Base-by-base conservation (phyloP, 2,113 vertebrate genomes). In the Nycticryphes semicollaris region DNA sequence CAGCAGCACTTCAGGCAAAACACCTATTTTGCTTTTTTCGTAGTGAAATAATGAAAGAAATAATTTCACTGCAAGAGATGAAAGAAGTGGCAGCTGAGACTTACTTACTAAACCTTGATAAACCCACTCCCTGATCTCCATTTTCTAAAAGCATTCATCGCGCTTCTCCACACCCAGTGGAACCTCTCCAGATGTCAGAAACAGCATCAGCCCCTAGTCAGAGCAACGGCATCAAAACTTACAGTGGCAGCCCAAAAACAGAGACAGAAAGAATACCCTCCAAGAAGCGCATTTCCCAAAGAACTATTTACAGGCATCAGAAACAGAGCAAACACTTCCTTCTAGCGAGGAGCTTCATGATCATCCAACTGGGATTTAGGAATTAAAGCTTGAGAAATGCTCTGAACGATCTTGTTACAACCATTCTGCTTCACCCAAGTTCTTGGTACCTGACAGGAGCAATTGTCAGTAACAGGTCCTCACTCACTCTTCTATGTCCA, bases 11-110 rank as follows among this genome's bases (percentile, higher is more conserved):
- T 77, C 68, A 92, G 89, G 74, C 39, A 91, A 67, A 93, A 69
- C 53, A 93, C n/a, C 41, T 93, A 31, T 54, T 82, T 69, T 81
- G 33, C n/a, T 63, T 72, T 94, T 68, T 84, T 68, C 41, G 68
- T 33, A 90, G 80, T 43, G 43, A 93, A 89, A 92, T 77, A 83
- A 94, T 78, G 35, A 75, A 84, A 87, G 45, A 87, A 95, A 79
- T 67, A 21, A 89, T 91, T 91, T 89, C 80, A 87, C 57, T 87
- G 69, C 63, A 89, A 72, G 81, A 91, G 63, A 81, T 39, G 39
- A 90, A 62, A 84, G 21, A 78, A 78, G 74, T 60, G 53, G 87
- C 74, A 84, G 74, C 21, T 89, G 43, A 87, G 89, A 86, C 39
- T 74, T 87, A 67, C 31, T 77, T 69, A 77, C 39, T 76, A 90